phyloP scores from a whole-genome alignment of 2,113 vertebrate species.

The Ailuropoda melanoleuca region DNA sequence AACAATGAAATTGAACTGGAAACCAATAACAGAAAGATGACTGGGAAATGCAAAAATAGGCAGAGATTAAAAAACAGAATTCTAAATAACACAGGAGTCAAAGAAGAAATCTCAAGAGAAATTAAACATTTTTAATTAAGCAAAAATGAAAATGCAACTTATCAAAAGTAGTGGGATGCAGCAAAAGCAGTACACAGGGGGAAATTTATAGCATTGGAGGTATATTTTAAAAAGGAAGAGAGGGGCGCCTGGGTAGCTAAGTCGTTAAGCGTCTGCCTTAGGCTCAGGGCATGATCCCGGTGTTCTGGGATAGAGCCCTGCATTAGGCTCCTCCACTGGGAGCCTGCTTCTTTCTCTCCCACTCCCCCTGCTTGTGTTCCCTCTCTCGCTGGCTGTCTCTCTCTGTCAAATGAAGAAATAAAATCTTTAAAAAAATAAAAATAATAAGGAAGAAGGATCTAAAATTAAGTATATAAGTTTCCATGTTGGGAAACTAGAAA shows the following conservation, averaged over 20 bases:
- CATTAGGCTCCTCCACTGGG: too few species aligned
- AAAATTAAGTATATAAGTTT: background rate
- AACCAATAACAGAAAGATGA: background rate
- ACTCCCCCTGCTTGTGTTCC: too few species aligned
- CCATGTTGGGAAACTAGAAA: background rate
- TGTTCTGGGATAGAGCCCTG: too few species aligned
- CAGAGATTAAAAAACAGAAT: background rate
- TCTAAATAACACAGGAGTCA: background rate
- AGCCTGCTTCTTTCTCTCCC: too few species aligned
- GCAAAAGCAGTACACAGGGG: background rate
- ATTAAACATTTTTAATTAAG: background rate
- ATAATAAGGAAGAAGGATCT: background rate
- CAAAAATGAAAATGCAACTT: background rate
- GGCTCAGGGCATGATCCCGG: too few species aligned
- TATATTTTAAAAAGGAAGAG: background rate
- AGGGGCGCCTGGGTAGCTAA: background rate
- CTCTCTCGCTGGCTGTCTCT: too few species aligned
- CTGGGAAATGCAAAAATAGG: background rate
- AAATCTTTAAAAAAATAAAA: too few species aligned
- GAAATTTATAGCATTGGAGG: background rate
- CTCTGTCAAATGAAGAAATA: too few species aligned
- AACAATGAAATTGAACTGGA: background rate
- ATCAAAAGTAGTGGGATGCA: background rate
- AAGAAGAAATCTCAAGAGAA: background rate
- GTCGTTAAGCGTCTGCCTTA: too few species aligned